Base-by-base conservation (phyloP, 2,888 invertebrate genomes). In the Cremastobaeus sp. region DNA sequence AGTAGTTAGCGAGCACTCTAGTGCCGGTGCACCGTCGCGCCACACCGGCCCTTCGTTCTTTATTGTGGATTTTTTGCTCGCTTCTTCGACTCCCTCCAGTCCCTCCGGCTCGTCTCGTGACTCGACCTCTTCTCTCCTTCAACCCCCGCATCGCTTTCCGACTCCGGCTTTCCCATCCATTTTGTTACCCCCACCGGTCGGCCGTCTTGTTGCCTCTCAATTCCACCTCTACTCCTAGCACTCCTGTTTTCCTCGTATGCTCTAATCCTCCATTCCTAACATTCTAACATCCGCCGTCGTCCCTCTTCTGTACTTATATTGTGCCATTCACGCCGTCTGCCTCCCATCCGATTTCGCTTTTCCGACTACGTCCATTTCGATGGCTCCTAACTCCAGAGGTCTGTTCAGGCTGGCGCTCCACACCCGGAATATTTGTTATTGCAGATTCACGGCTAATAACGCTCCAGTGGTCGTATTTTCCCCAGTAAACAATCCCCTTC, bases 31-130 rank as follows among this genome's bases (percentile, higher is more conserved):
- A 68, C n/a, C n/a, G n/a, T n/a, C n/a, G n/a, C n/a, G n/a, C n/a
- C n/a, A n/a, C n/a, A n/a, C 59, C 62, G 77, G 73, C 79, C 77
- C 76, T 78, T 77, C 79, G 77, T 78, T 78, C 77, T 78, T 79
- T 76, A 79, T 78, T 76, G 74, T 72, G 52, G 72, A 74, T 76
- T 77, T 79, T 78, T 79, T 76, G 71, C 76, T 69, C 59, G 74
- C 65, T 76, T 71, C 77, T 75, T 70, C 72, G 57, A 66, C 77
- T 66, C 84, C 82, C 82, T 81, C 80, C 70, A 74, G 48, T 66
- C 84, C 82, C 82, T 81, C 80, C 70, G 70, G 48, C 25, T 52
- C 52, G 69, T 74, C 69, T 70, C 74, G 65, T 69, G 74, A 69
- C 74, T 74, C 74, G 74, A 59, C 74, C 65, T 70, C 74, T 70